A percentile compares a stretch with the other conserved stretches of the same genome.
Evolutionary conservation across 2,888 invertebrate genomes (phyloP).

Genomic region (Meloe dianella): DNA sequence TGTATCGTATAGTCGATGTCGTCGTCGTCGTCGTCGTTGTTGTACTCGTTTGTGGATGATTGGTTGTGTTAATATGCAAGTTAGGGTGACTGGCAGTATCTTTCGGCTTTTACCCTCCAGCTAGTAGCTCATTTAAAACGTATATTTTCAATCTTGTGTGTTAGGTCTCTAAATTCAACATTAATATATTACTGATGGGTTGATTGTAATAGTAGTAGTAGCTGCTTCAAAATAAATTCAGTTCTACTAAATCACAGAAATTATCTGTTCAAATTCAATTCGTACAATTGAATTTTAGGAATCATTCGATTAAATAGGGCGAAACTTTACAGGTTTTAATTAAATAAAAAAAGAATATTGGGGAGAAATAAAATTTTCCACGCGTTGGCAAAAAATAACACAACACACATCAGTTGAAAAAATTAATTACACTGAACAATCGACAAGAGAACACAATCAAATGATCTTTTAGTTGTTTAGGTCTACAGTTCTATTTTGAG

Average conservation of each 20-base stretch:
- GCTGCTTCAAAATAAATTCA: background rate
- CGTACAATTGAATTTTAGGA: background rate
- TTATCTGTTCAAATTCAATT: background rate
- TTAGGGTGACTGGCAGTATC: conserved; percentile 55
- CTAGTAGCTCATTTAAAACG: conserved; percentile 54
- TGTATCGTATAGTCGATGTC: too few relatives aligned
- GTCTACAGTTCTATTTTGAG: too few relatives aligned
- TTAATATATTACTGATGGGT: conserved; percentile 1
- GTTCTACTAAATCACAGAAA: conserved; percentile 3
- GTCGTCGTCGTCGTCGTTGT: conserved; percentile 10
- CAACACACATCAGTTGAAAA: too few relatives aligned
- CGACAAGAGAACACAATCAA: too few relatives aligned
- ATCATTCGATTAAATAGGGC: conserved; percentile 7
- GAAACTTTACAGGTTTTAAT: background rate
- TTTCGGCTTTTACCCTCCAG: conserved; percentile 50
- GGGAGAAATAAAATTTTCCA: background rate
- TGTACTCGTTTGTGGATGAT: conserved; percentile 30
- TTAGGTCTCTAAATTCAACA: conserved; percentile 8
- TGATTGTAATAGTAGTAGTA: background rate
- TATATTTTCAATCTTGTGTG: conserved; percentile 49
- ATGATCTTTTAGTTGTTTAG: too few relatives aligned
- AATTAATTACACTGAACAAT: too few relatives aligned
- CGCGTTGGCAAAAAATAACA: background rate
- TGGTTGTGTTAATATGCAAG: conserved; percentile 43
- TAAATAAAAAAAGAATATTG: background rate